Evolutionary conservation across 2,888 invertebrate species (phyloP), one percentile per base, ranked within the genome.

Genomic region (Lasioglossum pauxillum): DNA sequence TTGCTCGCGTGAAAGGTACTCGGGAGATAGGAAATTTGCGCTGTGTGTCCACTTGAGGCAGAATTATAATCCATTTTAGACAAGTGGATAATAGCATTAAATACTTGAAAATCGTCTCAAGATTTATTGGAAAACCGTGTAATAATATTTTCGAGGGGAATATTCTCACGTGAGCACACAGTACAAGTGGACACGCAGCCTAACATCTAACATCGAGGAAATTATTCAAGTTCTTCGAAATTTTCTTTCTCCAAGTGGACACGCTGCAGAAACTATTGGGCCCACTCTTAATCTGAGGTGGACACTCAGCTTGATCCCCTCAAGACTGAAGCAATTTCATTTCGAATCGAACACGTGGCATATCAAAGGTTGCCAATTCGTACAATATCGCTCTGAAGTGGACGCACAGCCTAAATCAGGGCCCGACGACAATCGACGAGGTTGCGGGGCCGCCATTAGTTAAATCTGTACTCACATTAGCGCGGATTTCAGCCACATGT

Each of bases 401-500:
- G 1, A 23, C 23, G 19, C 19, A 5, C 69, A 69, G 69, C 23
- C 38, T 69, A 12, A 5, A 41, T 23, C 1, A 2, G 12, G 38
- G 41, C n/a, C 38, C n/a, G 14, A 57, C 57, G n/a, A 57, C n/a
- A 57, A 12, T n/a, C 4, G 1, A 57, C 10, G 57, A 57, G 57
- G 57, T n/a, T 12, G 57, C n/a, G 3, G 57, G 23, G n/a, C n/a
- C 57, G 57, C 0, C 4, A 14, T 41, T 71, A 71, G 23, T 10
- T 23, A 12, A 41, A 71, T 41, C n/a, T 12, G 53, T 94, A 95
- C 94, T 95, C 92, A 95, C 94, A 95, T 90, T 53, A 94, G 82
- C 83, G 89, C 92, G 90, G 89, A 91, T 89, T 91, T 93, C 88
- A 93, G 92, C 94, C 93, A 94, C 94, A 94, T 94, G 91, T 93